Conservation (phyloP, 53 echinoderm and acorn worm species). For the Crossaster papposus region DNA sequence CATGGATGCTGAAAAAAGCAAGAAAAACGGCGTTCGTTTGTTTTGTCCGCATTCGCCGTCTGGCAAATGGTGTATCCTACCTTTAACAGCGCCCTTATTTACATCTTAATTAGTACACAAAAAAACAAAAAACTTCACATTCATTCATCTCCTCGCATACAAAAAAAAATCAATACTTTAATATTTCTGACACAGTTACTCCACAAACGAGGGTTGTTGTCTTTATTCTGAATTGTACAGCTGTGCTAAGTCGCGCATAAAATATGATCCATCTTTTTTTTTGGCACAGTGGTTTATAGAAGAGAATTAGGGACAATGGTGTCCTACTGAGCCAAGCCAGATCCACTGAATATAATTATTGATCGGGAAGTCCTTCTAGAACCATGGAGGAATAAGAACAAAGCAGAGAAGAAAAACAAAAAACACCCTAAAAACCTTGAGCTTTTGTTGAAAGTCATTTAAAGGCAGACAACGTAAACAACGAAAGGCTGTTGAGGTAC, state of each 20-base stretch:
- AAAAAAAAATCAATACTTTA: constrained; percentile 47
- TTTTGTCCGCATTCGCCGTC: too few species aligned
- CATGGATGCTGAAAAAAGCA: too few species aligned
- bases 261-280: constrained; percentile 27
- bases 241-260: constrained; percentile 28
- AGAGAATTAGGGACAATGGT: not conserved
- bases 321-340: not conserved
- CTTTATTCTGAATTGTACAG: constrained; percentile 25
- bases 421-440: constrained; percentile 20
- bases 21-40: too few species aligned
- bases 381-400: too few species aligned
- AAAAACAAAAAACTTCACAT: not conserved
- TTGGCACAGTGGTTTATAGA: not conserved
- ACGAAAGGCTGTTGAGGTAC: not conserved
- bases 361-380: constrained; percentile 12
- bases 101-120: too few species aligned
- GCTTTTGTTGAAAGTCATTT: not conserved
- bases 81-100: too few species aligned
- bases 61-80: too few species aligned
- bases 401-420: too few species aligned
- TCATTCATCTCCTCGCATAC: not conserved
- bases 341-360: constrained; percentile 13
- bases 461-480: constrained; percentile 14
- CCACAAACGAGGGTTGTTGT: constrained; percentile 30
- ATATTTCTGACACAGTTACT: constrained; percentile 11